Evolutionary conservation across 2,888 invertebrate genomes (phyloP), one percentile per base, ranked within the genome.

Genomic region (Drosophila kokeensis): DNA sequence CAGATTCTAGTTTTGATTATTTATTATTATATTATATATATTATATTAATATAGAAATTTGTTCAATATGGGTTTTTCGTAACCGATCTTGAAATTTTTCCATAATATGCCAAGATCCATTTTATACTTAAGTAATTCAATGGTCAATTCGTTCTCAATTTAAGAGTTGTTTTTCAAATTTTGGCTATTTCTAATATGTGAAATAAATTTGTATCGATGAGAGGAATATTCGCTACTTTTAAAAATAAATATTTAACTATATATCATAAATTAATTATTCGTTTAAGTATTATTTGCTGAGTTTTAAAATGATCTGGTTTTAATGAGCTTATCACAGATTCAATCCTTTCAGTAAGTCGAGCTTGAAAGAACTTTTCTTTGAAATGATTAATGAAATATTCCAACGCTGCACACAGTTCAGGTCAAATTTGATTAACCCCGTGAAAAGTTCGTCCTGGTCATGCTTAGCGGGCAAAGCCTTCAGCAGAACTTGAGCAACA

Each of bases 401-500:
- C 29, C n/a, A 24, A 34, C n/a, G 34, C 18, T 32, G n/a, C 1
- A 8, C 24, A 53, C 8, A 13, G 36, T 55, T 40, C 2, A 18
- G 29, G 24, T 24, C 2, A 42, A 38, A 65, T 52, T 66, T 53
- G 57, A 66, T 69, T 27, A 58, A 13, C 24, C 1, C n/a, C 3
- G 18, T 38, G 18, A 36, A 36, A 68, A 34, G 45, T 54, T 49
- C 10, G 11, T 45, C 45, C 24, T 45, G 45, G 45, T 45, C 10
- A 24, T 38, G 57, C 52, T n/a, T 36, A 38, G 29, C 40, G 18
- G 18, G 30, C 60, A 71, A 50, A 57, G 50, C 38, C 45, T n/a
- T n/a, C 38, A 45, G 42, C 32, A 45, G 60, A 60, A 75, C 55
- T 74, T 59, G 21, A 21, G 8, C 24, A 55, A 34, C 45, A 36